A percentile compares a stretch with the other conserved stretches of the same genome.
Evolutionary conservation across 64 coral and sea anemone species (phyloP).

Genomic region (Porites lutea): DNA sequence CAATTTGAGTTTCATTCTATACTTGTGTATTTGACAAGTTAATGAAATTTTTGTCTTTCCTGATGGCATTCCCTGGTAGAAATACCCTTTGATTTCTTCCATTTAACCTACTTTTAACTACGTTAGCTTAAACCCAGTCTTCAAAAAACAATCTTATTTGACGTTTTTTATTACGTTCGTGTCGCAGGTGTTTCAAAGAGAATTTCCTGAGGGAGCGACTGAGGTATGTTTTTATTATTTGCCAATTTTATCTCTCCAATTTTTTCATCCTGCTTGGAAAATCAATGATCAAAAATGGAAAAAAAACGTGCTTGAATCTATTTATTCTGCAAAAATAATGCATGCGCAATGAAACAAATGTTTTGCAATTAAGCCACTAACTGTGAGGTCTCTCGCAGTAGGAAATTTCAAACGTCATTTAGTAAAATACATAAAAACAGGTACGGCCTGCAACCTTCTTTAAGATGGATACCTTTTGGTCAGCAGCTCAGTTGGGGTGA

Average conservation of each 20-base stretch:
- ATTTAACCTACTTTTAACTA: not conserved
- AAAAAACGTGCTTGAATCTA: too few relatives aligned
- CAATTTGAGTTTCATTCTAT: not conserved
- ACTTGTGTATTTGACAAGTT: not conserved
- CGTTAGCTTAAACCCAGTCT: too few relatives aligned
- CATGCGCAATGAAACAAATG: too few relatives aligned
- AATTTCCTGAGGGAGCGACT: conserved; percentile 80
- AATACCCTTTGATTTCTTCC: not conserved
- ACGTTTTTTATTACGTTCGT: not conserved
- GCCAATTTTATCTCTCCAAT: not conserved
- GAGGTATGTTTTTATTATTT: conserved; percentile 57
- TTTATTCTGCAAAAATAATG: too few relatives aligned
- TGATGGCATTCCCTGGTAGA: not conserved
- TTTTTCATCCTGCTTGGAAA: not conserved
- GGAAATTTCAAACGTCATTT: too few relatives aligned
- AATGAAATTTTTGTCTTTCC: not conserved
- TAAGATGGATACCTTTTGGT: too few relatives aligned
- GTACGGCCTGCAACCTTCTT: too few relatives aligned
- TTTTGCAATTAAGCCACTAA: too few relatives aligned
- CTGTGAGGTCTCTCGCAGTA: too few relatives aligned
- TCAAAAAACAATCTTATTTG: not conserved
- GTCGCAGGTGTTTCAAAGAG: conserved; percentile 80
- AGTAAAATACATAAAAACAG: too few relatives aligned
- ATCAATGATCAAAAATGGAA: too few relatives aligned
- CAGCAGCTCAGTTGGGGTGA: too few relatives aligned